Evolutionary conservation across 2,113 vertebrate genomes (phyloP), one percentile per base, ranked within the genome.

Genomic region (Tupaia tana): DNA sequence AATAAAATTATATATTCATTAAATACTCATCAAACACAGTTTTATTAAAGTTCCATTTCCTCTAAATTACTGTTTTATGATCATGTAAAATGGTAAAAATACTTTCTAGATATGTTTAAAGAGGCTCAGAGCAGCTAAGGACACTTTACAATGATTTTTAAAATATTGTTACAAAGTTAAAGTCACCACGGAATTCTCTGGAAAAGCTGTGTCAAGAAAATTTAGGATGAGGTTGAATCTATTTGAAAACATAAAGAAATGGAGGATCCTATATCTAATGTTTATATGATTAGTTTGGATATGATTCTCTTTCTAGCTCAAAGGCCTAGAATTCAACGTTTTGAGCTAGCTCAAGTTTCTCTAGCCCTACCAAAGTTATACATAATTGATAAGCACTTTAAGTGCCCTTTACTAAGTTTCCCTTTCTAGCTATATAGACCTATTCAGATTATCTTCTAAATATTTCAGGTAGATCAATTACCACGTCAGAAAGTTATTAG

Each of bases 391-490:
- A 61, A 94, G 77, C 31, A 87, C 93, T 97, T 96, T 97, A 97
- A 97, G 95, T 95, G 95, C 22, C 70, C 75, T 97, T 86, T 93
- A 91, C 27, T 94, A 95, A 98, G 91, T 94, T 96, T 95, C 97
- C 70, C 77, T 96, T 92, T 97, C 82, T 75, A 78, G 82, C 91
- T 34, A 89, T 9, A 98, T 29, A 95, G 70, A 94, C 86, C 77
- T 89, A 93, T 83, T 89, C 82, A 43, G 87, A 98, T 83, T 70
- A 96, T 90, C 98, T 92, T 97, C 90, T 98, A 97, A 98, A 97
- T 98, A 98, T 97, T 98, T 98, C 95, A 98, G 83, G 80, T 4
- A 96, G 91, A 96, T 97, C 97, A 97, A 56, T 98, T 98, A 97
- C 96, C 59, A 94, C 9, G 78, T 75, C 70, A 79, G 78, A 93